Evolutionary conservation across 2,113 vertebrate species (phyloP).

Genomic region (Thinocorus orbignyianus): DNA sequence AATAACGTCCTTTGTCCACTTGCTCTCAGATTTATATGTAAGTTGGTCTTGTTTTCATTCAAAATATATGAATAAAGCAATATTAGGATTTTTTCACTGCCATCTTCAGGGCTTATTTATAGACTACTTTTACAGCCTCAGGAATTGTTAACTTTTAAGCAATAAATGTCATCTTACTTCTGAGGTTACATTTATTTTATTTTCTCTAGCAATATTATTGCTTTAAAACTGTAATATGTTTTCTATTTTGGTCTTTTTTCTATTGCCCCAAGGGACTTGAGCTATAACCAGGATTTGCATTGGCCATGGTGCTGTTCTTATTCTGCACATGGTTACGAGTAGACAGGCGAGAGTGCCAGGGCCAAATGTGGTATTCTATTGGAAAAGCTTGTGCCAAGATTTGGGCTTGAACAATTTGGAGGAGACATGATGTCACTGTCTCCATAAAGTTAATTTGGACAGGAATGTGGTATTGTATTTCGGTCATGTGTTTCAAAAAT

Average conservation of each 20-base stretch:
- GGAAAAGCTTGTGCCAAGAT: slow-evolving; percentile 62
- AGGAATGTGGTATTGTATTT: slow-evolving; percentile 42
- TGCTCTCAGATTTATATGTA: background rate
- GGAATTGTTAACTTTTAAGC: slow-evolving; percentile 51
- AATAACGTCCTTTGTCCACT: background rate
- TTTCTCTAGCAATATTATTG: slow-evolving; percentile 52
- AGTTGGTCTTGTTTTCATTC: slow-evolving; percentile 65
- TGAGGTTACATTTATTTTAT: slow-evolving; percentile 48
- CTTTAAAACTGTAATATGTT: slow-evolving; percentile 48
- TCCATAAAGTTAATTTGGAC: slow-evolving; percentile 57
- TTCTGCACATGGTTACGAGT: slow-evolving; percentile 51
- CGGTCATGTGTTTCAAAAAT: slow-evolving; percentile 56
- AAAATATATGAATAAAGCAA: slow-evolving; percentile 65
- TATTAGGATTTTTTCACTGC: slow-evolving; percentile 49
- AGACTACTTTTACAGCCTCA: slow-evolving; percentile 59
- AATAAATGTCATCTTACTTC: slow-evolving; percentile 37
- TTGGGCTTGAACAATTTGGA: slow-evolving; percentile 69
- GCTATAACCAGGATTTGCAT: slow-evolving; percentile 52
- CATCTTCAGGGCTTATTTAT: slow-evolving; percentile 57
- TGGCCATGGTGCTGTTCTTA: slow-evolving; percentile 64
- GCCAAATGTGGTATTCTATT: slow-evolving; percentile 66
- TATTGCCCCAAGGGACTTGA: slow-evolving; percentile 44
- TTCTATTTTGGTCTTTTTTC: slow-evolving; percentile 63
- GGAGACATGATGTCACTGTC: slow-evolving; percentile 79
- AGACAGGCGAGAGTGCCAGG: slow-evolving; percentile 58